Evolutionary conservation across 2,888 invertebrate genomes (phyloP), one percentile per base, ranked within the genome.

Genomic region (Limenitis camilla): DNA sequence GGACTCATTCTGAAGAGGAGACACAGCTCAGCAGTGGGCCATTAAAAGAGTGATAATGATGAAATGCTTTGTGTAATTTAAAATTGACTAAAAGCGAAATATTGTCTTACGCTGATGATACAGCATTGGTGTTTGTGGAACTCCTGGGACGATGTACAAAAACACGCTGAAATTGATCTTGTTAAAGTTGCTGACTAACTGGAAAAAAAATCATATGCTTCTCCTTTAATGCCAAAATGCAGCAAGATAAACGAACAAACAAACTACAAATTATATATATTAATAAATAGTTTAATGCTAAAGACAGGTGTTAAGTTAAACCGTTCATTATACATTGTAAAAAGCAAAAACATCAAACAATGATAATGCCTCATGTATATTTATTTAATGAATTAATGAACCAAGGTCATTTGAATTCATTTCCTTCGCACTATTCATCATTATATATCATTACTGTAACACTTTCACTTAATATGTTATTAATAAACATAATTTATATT

Each of bases 371-470:
- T 81, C 81, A 82, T 82, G 81, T 83, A 71, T 85, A 74, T 85
- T 76, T 77, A 83, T 79, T 61, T 62, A 64, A 61, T 61, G 78
- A 76, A 78, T 81, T 82, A 82, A 85, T 82, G 80, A 81, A 74
- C 74, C 84, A 84, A 84, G 85, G 83, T 83, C 85, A 77, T 75
- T 74, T 77, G 78, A 78, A 81, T 81, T 74, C 72, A 78, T 82
- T 81, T 78, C 68, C 78, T 75, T 72, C 63, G 65, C 63, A 10
- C 62, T 65, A 55, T 61, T 59, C 65, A 48, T 38, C 39, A 44
- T 30, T 33, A 11, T 61, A 62, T 66, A 68, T 64, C 65, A 67
- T 67, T 66, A 49, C 6, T 43, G 6, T 28, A 28, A n/a, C 30
- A 36, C 32, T 38, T 32, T 46, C 36, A 40, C 42, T 36, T 42